Percentiles rank a stretch among this genome's conserved stretches.
Conservation (phyloP, 1,140 invertebrate genomes). For the Caligus rogercresseyi region DNA sequence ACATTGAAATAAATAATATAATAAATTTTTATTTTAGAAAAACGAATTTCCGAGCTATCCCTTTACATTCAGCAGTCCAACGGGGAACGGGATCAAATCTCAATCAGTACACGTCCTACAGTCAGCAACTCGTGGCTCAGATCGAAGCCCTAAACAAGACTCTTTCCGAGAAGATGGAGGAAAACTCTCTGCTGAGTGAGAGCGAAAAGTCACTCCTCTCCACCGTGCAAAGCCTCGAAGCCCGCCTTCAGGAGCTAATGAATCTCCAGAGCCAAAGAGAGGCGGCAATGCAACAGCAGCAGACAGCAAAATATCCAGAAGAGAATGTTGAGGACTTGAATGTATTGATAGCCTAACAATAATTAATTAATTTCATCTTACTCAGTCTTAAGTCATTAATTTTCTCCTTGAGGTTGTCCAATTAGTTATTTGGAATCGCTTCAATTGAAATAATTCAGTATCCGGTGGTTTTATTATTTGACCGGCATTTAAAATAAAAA, state of each 20-base stretch:
- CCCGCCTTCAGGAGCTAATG: not conserved
- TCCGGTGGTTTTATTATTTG: too few species aligned
- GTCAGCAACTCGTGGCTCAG: constrained; percentile 9
- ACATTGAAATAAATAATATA: too few species aligned
- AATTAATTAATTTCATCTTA: too few species aligned
- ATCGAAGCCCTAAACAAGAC: constrained; percentile 5
- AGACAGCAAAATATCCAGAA: not conserved
- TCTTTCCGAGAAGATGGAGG: constrained; percentile 4
- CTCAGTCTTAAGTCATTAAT: too few species aligned
- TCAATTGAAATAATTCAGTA: too few species aligned
- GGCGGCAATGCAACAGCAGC: not conserved
- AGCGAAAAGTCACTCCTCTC: not conserved
- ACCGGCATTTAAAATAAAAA: too few species aligned
- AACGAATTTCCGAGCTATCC: constrained; percentile 3
- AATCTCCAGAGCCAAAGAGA: too few species aligned
- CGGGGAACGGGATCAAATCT: constrained; percentile 11
- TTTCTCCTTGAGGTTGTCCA: too few species aligned
- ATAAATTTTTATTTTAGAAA: too few species aligned
- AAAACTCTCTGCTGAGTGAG: not conserved
- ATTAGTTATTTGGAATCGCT: too few species aligned
- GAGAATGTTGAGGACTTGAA: not conserved
- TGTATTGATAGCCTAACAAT: too few species aligned
- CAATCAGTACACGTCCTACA: constrained; percentile 11
- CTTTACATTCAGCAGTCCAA: constrained; percentile 11
- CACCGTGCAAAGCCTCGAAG: not conserved